Percentiles rank a stretch among this genome's conserved stretches.
These are phyloP conservation scores for Eudasyphora cyanicolor DNA, from an alignment of 2,888 invertebrate genomes.

Conservation along the genomic window DNA sequence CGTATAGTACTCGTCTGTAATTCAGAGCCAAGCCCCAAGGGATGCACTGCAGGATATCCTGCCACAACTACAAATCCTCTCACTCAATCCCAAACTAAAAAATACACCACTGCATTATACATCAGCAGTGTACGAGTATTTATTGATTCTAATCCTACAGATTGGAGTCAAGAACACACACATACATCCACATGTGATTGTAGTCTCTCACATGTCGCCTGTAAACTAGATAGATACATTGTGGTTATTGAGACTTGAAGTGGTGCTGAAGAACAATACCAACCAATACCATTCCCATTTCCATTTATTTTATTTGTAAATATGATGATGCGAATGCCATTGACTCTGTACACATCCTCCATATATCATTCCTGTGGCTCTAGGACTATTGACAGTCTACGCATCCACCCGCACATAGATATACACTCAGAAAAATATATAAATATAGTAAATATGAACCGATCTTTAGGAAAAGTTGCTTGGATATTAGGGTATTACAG, in stretches of 20 bases:
- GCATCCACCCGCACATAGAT: neutral
- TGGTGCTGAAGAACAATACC: conserved; percentile 49
- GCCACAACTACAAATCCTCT: conserved; percentile 57
- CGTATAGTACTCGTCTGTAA: neutral
- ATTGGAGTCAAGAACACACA: conserved; percentile 23
- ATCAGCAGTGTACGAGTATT: conserved; percentile 49
- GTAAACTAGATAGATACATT: conserved; percentile 32
- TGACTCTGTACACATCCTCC: conserved; percentile 47
- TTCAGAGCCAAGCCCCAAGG: conserved; percentile 54
- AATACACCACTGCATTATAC: conserved; percentile 46
- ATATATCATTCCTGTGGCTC: conserved; percentile 58
- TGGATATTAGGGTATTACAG: too few species aligned
- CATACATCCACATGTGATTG: conserved; percentile 32
- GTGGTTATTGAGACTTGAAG: conserved; percentile 49
- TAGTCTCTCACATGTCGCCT: conserved; percentile 7
- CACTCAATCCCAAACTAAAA: conserved; percentile 14
- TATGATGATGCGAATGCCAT: conserved; percentile 41
- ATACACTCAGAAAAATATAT: too few species aligned
- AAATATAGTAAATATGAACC: too few species aligned
- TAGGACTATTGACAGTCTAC: conserved; percentile 53
- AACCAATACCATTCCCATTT: conserved; percentile 34
- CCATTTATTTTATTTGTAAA: conserved; percentile 61
- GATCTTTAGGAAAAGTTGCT: too few species aligned
- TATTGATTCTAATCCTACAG: conserved; percentile 59
- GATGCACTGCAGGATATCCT: conserved; percentile 64